Percentiles rank a stretch among this genome's conserved stretches.
Conservation (phyloP, 2,888 invertebrate genomes). For the Cephus pygmeus region DNA sequence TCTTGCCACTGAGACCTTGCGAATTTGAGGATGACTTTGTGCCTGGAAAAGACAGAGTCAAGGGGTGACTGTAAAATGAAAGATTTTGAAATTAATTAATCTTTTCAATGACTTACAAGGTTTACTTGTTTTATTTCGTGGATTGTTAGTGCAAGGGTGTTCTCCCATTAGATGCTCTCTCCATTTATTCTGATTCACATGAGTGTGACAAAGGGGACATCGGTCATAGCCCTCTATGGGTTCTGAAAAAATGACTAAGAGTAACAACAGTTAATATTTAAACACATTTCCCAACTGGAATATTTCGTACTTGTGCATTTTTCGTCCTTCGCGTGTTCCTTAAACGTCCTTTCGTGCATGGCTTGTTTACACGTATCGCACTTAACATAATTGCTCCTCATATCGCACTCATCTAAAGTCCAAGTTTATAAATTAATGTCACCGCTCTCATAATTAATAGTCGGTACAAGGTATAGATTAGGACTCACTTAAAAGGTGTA, state of each 20-base stretch:
- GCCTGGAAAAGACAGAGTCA: conserved; percentile 40
- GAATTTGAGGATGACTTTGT: conserved; percentile 61
- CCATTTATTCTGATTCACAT: conserved; percentile 87
- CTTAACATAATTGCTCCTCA: conserved; percentile 75
- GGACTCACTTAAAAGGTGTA: conserved; percentile 78
- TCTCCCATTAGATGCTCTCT: conserved; percentile 80
- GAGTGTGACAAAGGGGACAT: conserved; percentile 87
- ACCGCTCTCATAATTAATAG: background rate
- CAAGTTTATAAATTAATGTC: background rate
- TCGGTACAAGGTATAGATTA: background rate
- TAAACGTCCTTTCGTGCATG: conserved; percentile 73
- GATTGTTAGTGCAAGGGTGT: conserved; percentile 63
- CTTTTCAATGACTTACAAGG: conserved; percentile 45
- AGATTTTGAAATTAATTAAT: background rate
- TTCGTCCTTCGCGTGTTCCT: conserved; percentile 73
- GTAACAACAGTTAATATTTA: conserved; percentile 8
- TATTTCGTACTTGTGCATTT: conserved; percentile 72
- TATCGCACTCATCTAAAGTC: conserved; percentile 77
- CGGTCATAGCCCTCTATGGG: conserved; percentile 76
- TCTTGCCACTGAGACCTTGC: conserved; percentile 56
- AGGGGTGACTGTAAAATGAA: background rate
- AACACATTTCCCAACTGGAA: background rate
- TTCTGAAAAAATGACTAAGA: conserved; percentile 56
- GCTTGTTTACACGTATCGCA: conserved; percentile 82
- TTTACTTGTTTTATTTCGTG: conserved; percentile 56